Conservation (phyloP, 2,113 vertebrate species). For the Hipposideros armiger region DNA sequence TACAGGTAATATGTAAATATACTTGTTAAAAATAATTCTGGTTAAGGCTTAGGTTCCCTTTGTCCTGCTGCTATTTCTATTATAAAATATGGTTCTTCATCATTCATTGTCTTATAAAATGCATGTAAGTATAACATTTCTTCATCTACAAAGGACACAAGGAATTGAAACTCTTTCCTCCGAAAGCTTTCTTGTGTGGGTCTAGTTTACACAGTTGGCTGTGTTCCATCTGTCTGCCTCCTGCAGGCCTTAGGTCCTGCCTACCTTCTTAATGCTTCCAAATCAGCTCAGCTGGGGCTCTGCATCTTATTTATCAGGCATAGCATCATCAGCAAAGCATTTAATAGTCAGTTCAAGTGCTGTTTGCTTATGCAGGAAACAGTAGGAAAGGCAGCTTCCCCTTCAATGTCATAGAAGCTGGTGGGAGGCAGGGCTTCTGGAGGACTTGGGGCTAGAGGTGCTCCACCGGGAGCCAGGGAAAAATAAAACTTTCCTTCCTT, state of each 20-base stretch:
- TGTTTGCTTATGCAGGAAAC: not conserved
- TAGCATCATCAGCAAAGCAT: not conserved
- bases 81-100: not conserved
- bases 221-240: not conserved
- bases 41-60: not conserved
- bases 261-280: not conserved
- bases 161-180: not conserved
- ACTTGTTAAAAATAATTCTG: slow-evolving; percentile 28
- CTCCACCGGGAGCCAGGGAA: not conserved
- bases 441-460: not conserved
- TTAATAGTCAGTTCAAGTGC: not conserved
- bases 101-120: slow-evolving; percentile 31
- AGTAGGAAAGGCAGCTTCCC: not conserved
- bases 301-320: not conserved
- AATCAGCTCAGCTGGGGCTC: not conserved
- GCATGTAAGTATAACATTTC: not conserved
- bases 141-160: not conserved
- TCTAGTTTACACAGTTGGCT: not conserved
- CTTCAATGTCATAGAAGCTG: not conserved
- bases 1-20: not conserved
- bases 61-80: slow-evolving; percentile 37
- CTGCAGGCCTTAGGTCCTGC: not conserved
- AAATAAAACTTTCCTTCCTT: slow-evolving; percentile 8
- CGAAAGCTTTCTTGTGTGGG: not conserved
- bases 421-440: not conserved